Evolutionary conservation across 2,888 invertebrate species (phyloP).

Genomic region (Schizaphis graminum): DNA sequence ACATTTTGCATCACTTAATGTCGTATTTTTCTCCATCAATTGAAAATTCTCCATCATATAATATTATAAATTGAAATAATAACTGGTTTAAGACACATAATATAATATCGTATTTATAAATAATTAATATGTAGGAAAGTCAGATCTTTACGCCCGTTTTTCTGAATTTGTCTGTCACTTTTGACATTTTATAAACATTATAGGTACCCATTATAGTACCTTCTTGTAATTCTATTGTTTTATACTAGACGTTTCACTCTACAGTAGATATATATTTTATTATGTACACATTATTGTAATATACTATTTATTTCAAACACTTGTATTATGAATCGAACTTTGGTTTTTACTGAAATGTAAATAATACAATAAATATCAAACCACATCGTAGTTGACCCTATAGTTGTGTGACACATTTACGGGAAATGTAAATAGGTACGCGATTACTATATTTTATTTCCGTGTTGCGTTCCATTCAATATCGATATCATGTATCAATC

Average conservation of each 20-base stretch:
- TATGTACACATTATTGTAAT: neutral
- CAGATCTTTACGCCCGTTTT: neutral
- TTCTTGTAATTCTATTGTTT: constrained; percentile 19
- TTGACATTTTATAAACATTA: constrained; percentile 8
- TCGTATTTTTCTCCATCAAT: neutral
- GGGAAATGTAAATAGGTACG: no score
- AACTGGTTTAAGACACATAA: neutral
- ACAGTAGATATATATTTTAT: neutral
- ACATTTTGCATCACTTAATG: neutral
- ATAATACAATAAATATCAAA: neutral
- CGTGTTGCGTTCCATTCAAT: no score
- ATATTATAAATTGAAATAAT: neutral
- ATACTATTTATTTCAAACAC: neutral
- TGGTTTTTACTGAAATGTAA: neutral
- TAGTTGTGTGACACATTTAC: no score
- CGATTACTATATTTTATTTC: no score
- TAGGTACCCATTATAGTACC: neutral
- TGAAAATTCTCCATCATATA: neutral
- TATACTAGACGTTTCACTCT: neutral
- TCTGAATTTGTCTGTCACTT: neutral
- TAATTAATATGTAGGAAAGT: neutral
- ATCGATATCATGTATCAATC: no score
- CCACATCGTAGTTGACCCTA: no score
- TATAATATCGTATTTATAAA: neutral
- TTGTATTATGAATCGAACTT: neutral